Evolutionary conservation across 2,797 vertebrate genomes (phyloP).

Genomic region (Scomberomorus guttatus): DNA sequence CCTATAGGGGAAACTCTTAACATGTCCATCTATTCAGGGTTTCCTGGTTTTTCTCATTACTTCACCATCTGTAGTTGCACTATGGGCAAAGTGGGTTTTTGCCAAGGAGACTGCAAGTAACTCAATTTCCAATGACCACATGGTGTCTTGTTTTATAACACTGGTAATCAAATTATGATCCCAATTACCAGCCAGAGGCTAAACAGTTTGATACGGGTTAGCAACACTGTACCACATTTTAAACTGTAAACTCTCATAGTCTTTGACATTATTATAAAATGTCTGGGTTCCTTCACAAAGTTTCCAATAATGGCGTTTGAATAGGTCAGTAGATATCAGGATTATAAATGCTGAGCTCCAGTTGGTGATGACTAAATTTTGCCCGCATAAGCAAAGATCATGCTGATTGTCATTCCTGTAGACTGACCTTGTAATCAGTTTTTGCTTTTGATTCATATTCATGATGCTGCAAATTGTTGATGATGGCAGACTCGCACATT

Average conservation of each 20-base stretch:
- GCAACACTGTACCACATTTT: constrained; percentile 6
- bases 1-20: neutral
- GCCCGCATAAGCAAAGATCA: neutral
- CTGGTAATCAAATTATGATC: constrained; percentile 47
- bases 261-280: neutral
- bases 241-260: neutral
- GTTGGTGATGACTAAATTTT: no score
- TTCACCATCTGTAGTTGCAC: constrained; percentile 52
- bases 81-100: constrained; percentile 25
- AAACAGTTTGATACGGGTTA: constrained; percentile 38
- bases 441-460: no score
- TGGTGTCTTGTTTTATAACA: constrained; percentile 50
- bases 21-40: neutral
- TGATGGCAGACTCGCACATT: neutral
- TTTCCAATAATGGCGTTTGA: no score
- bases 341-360: no score
- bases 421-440: no score
- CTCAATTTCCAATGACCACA: constrained; percentile 51
- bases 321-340: no score
- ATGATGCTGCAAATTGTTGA: neutral
- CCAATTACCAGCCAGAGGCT: constrained; percentile 30
- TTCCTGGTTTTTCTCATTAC: constrained; percentile 41
- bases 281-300: neutral
- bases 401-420: no score
- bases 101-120: constrained; percentile 45